Percentiles rank a stretch among this genome's conserved stretches.
Evolutionary conservation across 2,888 invertebrate genomes (phyloP).

Genomic region (Iphiclides podalirius): DNA sequence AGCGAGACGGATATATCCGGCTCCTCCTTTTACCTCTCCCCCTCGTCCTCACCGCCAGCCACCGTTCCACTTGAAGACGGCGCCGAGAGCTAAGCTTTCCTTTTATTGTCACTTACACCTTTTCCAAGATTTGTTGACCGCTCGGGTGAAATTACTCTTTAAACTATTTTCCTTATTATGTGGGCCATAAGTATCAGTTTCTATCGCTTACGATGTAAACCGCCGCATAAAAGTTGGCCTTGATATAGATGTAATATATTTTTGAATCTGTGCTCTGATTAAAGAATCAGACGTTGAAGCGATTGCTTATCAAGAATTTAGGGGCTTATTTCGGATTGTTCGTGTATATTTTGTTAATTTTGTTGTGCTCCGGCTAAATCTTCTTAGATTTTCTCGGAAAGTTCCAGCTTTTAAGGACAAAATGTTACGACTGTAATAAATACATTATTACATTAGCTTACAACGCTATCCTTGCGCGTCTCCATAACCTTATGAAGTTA

Average conservation of each 20-base stretch:
- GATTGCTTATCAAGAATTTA: slow-evolving; percentile 71
- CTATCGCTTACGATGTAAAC: slow-evolving; percentile 11
- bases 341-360: slow-evolving; percentile 29
- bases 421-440: no score
- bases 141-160: slow-evolving; percentile 31
- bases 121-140: slow-evolving; percentile 62
- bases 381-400: slow-evolving; percentile 4
- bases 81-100: slow-evolving; percentile 73
- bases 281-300: slow-evolving; percentile 68
- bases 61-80: slow-evolving; percentile 74
- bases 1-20: slow-evolving; percentile 47
- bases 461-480: no score
- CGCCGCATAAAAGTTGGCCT: slow-evolving; percentile 28
- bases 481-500: no score
- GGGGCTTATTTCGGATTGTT: slow-evolving; percentile 60
- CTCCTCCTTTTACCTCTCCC: slow-evolving; percentile 45
- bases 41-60: slow-evolving; percentile 25
- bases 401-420: no score
- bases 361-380: slow-evolving; percentile 8
- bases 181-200: slow-evolving; percentile 35
- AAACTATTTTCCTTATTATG: slow-evolving; percentile 33
- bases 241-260: slow-evolving; percentile 58
- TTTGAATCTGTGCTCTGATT: slow-evolving; percentile 65
- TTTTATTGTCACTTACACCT: slow-evolving; percentile 79
- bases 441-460: no score